Conservation (phyloP, 1,140 invertebrate genomes). For the Drosophila carrolli region DNA sequence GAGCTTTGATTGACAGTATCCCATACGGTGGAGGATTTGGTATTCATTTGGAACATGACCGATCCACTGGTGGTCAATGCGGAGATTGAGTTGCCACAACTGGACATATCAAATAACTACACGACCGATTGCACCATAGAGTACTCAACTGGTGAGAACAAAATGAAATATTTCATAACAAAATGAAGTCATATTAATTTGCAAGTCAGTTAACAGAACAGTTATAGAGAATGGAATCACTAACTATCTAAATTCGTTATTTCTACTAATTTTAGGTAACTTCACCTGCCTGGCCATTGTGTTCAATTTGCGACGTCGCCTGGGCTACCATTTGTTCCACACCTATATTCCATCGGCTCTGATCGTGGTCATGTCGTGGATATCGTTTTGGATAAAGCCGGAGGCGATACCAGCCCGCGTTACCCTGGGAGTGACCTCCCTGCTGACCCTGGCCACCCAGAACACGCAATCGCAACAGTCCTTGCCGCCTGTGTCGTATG, state of each 20-base stretch:
- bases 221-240: no score
- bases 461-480: slow-evolving; percentile 96
- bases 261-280: slow-evolving; percentile 87
- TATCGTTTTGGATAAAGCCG: slow-evolving; percentile 97
- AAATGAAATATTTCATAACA: not conserved
- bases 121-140: slow-evolving; percentile 95
- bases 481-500: slow-evolving; percentile 95
- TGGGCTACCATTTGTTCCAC: slow-evolving; percentile 95
- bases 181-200: no score
- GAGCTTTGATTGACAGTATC: slow-evolving; percentile 87
- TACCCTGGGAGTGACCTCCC: slow-evolving; percentile 90
- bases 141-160: slow-evolving; percentile 90
- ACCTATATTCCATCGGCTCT: slow-evolving; percentile 95
- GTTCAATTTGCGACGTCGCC: slow-evolving; percentile 91
- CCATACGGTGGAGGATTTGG: slow-evolving; percentile 92
- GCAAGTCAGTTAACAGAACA: no score
- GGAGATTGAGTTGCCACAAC: slow-evolving; percentile 93
- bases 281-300: slow-evolving; percentile 95
- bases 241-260: not conserved
- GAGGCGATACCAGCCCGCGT: slow-evolving; percentile 90
- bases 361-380: slow-evolving; percentile 97
- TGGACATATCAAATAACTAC: slow-evolving; percentile 94
- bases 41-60: slow-evolving; percentile 95
- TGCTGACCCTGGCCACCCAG: slow-evolving; percentile 94
- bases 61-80: slow-evolving; percentile 94